These are phyloP conservation scores for Patella caerulea DNA, from an alignment of 2,888 invertebrate species.

Conservation along the genomic window DNA sequence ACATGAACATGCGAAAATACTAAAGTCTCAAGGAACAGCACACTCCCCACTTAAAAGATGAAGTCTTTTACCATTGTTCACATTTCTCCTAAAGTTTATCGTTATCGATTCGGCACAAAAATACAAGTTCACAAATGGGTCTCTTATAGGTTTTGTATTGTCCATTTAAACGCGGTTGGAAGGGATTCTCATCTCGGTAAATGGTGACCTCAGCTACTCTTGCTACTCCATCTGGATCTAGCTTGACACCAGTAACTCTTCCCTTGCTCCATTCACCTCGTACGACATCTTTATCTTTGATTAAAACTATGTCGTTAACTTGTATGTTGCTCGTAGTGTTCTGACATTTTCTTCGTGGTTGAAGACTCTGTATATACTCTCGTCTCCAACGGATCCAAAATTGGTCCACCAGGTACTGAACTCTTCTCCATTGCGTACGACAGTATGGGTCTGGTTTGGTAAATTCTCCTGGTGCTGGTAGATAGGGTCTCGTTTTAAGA, in stretches of 20 bases:
- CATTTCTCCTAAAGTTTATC: too few species aligned
- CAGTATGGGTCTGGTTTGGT: neutral
- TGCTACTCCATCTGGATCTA: neutral
- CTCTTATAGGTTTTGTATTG: neutral
- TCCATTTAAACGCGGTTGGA: neutral
- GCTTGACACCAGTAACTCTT: neutral
- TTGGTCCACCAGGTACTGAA: neutral
- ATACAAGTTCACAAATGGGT: neutral
- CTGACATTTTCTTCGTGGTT: neutral
- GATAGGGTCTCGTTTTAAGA: neutral
- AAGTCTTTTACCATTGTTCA: neutral
- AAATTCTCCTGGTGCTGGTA: neutral
- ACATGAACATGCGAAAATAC: too few species aligned
- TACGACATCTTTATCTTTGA: too few species aligned
- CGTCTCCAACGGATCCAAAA: neutral
- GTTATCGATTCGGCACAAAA: neutral
- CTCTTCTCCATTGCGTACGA: neutral
- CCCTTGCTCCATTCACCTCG: neutral
- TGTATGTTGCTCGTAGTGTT: neutral
- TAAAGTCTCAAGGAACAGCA: neutral
- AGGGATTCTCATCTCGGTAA: neutral
- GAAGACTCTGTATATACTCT: constrained; percentile 1
- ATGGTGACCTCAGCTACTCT: neutral
- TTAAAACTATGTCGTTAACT: too few species aligned
- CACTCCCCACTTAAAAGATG: constrained; percentile 8